Evolutionary conservation across 2,797 vertebrate genomes (phyloP), one percentile per base, ranked within the genome.

Genomic region (Pseudotriccus pelzelni): DNA sequence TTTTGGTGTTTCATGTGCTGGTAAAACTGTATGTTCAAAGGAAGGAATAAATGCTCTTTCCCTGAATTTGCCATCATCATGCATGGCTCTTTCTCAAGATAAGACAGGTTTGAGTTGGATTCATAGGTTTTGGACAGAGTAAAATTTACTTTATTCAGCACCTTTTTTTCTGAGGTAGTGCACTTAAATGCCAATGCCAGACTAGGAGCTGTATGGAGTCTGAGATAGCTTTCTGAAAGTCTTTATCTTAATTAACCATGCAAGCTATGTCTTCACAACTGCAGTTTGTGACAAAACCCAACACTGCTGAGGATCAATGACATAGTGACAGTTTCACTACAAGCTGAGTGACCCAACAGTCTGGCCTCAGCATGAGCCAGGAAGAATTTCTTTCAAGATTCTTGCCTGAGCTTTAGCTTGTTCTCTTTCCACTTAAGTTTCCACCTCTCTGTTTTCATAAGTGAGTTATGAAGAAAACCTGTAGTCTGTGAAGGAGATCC

Each of bases 231-330:
- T 75, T 43, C 66, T 83, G 27, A 60, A 34, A 44, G 27, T 87
- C 64, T 46, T 23, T 46, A 4, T 49, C 34, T 62, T 47, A 68
- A 62, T 25, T 18, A 84, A 39, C 12, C 56, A 23, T 8, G n/a
- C 46, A 50, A 20, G 27, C 32, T 43, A 19, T 1, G 1, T 20
- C 78, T 77, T 58, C 78, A 39, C 25, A 58, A 12, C 34, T 37
- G 23, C 56, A 49, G 0, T 34, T 63, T 62, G 12, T 4, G 4
- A 25, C 46, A 81, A 68, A 90, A 14, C n/a, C 43, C 73, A 41
- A 1, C 49, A 7, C 21, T 62, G 34, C 17, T 80, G 52, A 49
- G 43, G 27, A 25, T 11, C 0, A 0, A 17, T 52, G 80, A 12
- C 58, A 25, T 0, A 30, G 11, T 30, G 39, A 22, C 18, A n/a